Evolutionary conservation across 2,888 invertebrate species (phyloP).

Genomic region (Volucella zonaria): DNA sequence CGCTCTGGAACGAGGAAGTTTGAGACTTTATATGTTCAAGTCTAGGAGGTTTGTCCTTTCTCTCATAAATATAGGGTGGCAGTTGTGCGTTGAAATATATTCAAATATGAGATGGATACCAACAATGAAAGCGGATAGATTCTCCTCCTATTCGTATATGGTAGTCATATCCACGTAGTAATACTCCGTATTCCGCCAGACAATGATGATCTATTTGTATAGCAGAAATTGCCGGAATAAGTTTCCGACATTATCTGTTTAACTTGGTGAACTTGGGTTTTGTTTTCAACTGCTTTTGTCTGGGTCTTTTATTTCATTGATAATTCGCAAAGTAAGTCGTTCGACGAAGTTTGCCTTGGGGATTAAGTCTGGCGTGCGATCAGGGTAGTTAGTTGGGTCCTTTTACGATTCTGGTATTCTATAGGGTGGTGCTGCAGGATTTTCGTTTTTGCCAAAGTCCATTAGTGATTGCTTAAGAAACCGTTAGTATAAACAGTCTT

Average conservation of each 20-base stretch:
- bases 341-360: constrained; percentile 38
- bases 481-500: too few relatives aligned
- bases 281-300: constrained; percentile 26
- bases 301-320: constrained; percentile 19
- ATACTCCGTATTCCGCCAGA: constrained; percentile 9
- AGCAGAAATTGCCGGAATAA: constrained; percentile 66
- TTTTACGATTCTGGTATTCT: neutral
- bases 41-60: constrained; percentile 39
- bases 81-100: constrained; percentile 47
- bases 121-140: neutral
- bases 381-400: neutral
- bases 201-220: constrained; percentile 65
- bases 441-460: neutral
- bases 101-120: constrained; percentile 47
- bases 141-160: neutral
- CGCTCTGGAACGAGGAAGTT: constrained; percentile 28
- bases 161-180: too few relatives aligned
- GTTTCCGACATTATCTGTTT: constrained; percentile 66
- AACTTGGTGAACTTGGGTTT: constrained; percentile 62
- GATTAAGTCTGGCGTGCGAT: constrained; percentile 37
- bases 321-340: constrained; percentile 47
- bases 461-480: neutral
- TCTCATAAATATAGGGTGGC: constrained; percentile 21
- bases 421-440: neutral
- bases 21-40: constrained; percentile 10